Conservation (phyloP, 2,888 invertebrate genomes). For the Uloborus plumipes region DNA sequence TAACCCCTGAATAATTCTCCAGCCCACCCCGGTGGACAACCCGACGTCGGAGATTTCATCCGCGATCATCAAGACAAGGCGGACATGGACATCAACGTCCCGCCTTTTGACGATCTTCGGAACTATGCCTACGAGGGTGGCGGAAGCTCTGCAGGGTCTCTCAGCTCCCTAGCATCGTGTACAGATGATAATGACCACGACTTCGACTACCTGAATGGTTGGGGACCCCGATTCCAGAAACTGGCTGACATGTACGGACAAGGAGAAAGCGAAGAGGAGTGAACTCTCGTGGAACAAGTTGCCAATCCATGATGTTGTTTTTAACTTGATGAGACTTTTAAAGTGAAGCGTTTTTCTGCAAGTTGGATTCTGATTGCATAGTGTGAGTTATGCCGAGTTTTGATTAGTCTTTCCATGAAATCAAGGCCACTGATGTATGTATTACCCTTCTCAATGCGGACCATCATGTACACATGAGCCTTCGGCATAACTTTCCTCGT, state of each 20-base stretch:
- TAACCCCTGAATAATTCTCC: constrained; percentile 15
- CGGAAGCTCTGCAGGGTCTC: constrained; percentile 91
- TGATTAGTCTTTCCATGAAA: too few relatives aligned
- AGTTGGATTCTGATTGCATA: constrained; percentile 2
- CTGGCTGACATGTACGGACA: constrained; percentile 96
- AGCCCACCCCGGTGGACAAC: constrained; percentile 77
- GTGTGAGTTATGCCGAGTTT: too few relatives aligned
- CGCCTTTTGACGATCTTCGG: constrained; percentile 94
- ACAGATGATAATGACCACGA: constrained; percentile 93
- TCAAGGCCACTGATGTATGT: background rate
- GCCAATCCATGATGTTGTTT: constrained; percentile 23
- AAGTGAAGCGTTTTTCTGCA: constrained; percentile 11
- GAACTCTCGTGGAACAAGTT: constrained; percentile 24
- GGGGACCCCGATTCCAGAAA: constrained; percentile 95
- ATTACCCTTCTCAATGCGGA: background rate
- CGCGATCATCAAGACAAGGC: constrained; percentile 87
- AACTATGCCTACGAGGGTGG: constrained; percentile 99
- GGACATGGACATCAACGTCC: constrained; percentile 91
- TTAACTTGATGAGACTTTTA: background rate
- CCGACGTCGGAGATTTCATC: constrained; percentile 90
- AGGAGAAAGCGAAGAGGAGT: constrained; percentile 83
- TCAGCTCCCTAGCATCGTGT: constrained; percentile 91
- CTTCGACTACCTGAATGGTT: constrained; percentile 93
- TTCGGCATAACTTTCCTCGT: background rate
- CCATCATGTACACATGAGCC: too few relatives aligned